phyloP scores from a whole-genome alignment of 2,113 vertebrate genomes.

The Cygnus buccinator region DNA sequence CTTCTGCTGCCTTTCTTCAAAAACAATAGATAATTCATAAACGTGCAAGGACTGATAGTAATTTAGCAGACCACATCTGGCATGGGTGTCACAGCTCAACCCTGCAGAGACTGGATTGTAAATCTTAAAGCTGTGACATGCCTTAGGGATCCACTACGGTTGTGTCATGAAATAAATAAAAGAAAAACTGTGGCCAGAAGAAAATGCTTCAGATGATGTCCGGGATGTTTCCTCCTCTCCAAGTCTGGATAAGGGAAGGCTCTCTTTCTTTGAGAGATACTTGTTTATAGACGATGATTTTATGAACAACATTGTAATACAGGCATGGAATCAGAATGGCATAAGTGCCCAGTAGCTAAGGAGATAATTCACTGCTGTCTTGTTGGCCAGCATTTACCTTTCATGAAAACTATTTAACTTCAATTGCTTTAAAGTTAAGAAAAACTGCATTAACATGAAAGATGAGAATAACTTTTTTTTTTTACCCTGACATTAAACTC shows the following conservation, averaged over 20 bases:
- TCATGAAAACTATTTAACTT: neutral
- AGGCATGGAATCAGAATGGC: neutral
- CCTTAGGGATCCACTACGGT: neutral
- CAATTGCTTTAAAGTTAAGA: slow-evolving; percentile 4
- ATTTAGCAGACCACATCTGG: slow-evolving; percentile 13
- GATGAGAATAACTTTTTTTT: neutral
- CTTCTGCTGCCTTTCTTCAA: neutral
- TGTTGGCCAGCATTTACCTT: neutral
- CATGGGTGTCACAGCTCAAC: neutral
- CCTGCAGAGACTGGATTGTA: neutral
- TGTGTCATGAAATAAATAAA: slow-evolving; percentile 24
- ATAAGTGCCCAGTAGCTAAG: neutral
- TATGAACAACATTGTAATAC: neutral
- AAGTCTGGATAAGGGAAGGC: neutral
- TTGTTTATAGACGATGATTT: neutral
- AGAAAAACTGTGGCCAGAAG: neutral
- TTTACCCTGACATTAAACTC: slow-evolving; percentile 37
- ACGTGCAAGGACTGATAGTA: neutral
- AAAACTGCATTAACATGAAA: slow-evolving; percentile 43
- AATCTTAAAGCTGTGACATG: neutral
- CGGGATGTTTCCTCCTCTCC: neutral
- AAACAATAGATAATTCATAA: slow-evolving; percentile 18
- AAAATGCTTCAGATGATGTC: neutral
- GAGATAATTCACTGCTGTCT: neutral
- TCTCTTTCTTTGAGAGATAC: neutral